Conservation (phyloP, 1,140 invertebrate species). For the Diprion similis region DNA sequence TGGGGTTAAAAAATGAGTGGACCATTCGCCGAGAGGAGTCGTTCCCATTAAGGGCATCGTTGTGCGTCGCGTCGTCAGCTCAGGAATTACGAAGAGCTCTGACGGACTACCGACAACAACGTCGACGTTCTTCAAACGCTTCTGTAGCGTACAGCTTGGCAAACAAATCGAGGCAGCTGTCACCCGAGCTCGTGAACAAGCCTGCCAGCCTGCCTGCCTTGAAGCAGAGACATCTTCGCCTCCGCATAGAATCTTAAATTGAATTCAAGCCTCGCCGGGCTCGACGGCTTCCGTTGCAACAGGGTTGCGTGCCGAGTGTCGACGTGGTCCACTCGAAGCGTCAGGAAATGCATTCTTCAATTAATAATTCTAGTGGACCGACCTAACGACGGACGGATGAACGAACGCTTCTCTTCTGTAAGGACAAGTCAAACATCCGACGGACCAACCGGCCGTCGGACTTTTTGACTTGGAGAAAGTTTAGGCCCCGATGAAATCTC, state of each 20-base stretch:
- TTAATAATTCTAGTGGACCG: constrained; percentile 3
- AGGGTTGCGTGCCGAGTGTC: not conserved
- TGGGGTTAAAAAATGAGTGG: not conserved
- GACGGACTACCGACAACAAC: too few species aligned
- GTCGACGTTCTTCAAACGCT: too few species aligned
- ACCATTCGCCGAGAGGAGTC: not conserved
- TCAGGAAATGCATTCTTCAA: constrained; percentile 13
- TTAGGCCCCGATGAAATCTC: not conserved
- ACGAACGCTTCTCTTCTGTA: too few species aligned
- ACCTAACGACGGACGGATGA: not conserved
- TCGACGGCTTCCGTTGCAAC: not conserved
- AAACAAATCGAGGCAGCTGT: not conserved
- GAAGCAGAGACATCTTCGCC: not conserved
- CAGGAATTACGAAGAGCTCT: too few species aligned
- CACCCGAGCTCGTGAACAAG: not conserved
- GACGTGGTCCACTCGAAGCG: not conserved
- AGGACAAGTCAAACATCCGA: too few species aligned
- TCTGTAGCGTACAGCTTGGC: not conserved
- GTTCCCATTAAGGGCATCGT: not conserved
- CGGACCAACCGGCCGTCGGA: not conserved
- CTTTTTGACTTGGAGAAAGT: not conserved
- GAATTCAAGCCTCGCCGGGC: constrained; percentile 1
- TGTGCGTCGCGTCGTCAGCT: not conserved
- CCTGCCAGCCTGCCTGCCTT: too few species aligned
- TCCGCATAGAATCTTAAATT: not conserved